Evolutionary conservation across 2,888 invertebrate species (phyloP), one percentile per base, ranked within the genome.

Genomic region (Hydraecia micacea): DNA sequence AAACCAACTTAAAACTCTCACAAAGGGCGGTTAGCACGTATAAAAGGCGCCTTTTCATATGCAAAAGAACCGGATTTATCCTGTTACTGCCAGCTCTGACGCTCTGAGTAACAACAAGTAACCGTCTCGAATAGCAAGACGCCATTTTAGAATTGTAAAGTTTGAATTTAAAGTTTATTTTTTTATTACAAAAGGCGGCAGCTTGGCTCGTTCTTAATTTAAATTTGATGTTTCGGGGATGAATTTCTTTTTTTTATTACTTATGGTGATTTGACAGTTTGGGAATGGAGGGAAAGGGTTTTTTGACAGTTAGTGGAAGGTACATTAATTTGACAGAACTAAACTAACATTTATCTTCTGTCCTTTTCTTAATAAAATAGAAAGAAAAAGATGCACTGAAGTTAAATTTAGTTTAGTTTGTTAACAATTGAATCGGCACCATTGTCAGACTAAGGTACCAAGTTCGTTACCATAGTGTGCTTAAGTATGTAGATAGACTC

Each of bases 1-100:
- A 77, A 88, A 82, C 77, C 83, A 84, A 81, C 77, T 84, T 79
- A 73, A 75, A 86, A 80, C 71, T 75, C 72, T 68, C 52, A 89
- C 88, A 88, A 89, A 86, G 75, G 80, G 73, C 80, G 68, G 83
- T 81, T 86, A 84, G 75, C 73, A 75, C 77, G 85, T 89, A 79
- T 86, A 77, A 85, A 87, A 88, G 80, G 77, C 79, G 58, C 62
- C 89, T 84, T 88, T 88, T 88, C 89, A 89, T 89, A 88, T 88
- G 89, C 89, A 86, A 88, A 88, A 80, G 82, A 88, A 85, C 89
- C 83, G 81, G 86, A 85, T 89, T 75, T 88, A 88, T 89, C 85
- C 85, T 68, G 88, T 88, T 88, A 81, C 76, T 77, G 81, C 81
- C 72, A 69, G 85, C 75, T 81, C 80, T 77, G 73, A 77, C 68